Conservation (phyloP, 2,797 vertebrate species). For the Microctenopoma steveboyesi region DNA sequence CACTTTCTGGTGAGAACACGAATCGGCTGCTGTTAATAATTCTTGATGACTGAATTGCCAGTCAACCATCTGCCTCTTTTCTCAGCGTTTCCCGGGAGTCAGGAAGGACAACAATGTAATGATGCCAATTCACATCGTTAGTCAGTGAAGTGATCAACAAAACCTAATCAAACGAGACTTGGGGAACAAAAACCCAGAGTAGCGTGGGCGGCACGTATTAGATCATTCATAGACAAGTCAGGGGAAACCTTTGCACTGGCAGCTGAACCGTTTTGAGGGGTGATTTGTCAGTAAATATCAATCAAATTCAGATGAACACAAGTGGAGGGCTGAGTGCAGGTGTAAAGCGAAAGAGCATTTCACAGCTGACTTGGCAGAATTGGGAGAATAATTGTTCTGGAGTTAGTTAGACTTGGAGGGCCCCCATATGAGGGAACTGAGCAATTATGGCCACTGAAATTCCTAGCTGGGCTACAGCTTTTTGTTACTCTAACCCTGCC, state of each 20-base stretch:
- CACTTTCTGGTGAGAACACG: constrained; percentile 48
- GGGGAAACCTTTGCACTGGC: constrained; percentile 29
- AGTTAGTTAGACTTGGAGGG: constrained; percentile 50
- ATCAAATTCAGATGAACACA: constrained; percentile 63
- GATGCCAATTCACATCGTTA: constrained; percentile 66
- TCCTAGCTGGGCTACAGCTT: constrained; percentile 10
- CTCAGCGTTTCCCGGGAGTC: constrained; percentile 50
- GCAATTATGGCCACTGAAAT: constrained; percentile 45
- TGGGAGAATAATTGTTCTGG: constrained; percentile 65
- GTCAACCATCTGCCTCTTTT: constrained; percentile 63
- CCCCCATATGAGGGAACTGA: constrained; percentile 18
- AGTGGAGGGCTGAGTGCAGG: constrained; percentile 39
- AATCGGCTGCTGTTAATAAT: constrained; percentile 52
- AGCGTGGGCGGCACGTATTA: constrained; percentile 42
- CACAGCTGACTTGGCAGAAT: constrained; percentile 70
- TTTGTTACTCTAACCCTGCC: constrained; percentile 24
- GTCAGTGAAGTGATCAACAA: constrained; percentile 68
- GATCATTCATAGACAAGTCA: constrained; percentile 22
- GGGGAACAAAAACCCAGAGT: constrained; percentile 53
- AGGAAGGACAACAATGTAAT: constrained; percentile 57
- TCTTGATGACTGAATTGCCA: constrained; percentile 27
- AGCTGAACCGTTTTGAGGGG: constrained; percentile 22
- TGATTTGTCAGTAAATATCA: constrained; percentile 73
- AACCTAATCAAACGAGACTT: constrained; percentile 57
- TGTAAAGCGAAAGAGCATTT: constrained; percentile 67